Conservation (phyloP, 2,797 vertebrate genomes). For the Anguilla marmorata region DNA sequence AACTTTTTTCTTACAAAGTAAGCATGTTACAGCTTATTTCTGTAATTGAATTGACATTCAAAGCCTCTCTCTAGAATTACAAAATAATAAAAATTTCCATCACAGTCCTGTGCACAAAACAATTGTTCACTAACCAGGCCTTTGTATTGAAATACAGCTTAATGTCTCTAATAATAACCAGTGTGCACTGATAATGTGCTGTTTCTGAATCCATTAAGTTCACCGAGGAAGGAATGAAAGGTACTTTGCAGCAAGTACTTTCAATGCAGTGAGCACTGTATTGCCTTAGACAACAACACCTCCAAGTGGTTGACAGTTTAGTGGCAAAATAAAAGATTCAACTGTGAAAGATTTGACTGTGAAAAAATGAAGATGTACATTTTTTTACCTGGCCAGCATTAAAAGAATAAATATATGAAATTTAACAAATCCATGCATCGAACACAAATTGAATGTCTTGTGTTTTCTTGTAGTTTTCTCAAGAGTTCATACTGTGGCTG, state of each 20-base stretch:
- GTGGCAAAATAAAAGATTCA: neutral
- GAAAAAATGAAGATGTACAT: neutral
- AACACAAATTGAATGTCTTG: slow-evolving; percentile 36
- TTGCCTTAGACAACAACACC: slow-evolving; percentile 56
- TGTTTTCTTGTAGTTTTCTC: neutral
- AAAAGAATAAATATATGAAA: slow-evolving; percentile 34
- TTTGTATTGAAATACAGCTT: neutral
- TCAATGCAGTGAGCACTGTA: neutral
- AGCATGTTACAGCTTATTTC: neutral
- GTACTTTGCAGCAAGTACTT: neutral
- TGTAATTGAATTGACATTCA: neutral
- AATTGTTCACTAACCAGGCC: neutral
- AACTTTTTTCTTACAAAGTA: neutral
- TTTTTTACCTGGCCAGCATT: neutral
- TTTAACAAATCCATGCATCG: neutral
- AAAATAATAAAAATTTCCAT: neutral
- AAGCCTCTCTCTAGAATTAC: neutral
- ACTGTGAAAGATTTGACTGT: too few species aligned
- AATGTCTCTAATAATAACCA: slow-evolving; percentile 1
- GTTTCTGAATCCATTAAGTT: neutral
- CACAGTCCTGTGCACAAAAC: neutral
- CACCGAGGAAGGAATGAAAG: neutral
- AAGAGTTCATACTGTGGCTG: neutral
- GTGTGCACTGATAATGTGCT: neutral
- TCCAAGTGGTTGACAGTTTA: slow-evolving; percentile 50